Evolutionary conservation across 2,888 invertebrate species (phyloP).

Genomic region (Tortrix viridana): DNA sequence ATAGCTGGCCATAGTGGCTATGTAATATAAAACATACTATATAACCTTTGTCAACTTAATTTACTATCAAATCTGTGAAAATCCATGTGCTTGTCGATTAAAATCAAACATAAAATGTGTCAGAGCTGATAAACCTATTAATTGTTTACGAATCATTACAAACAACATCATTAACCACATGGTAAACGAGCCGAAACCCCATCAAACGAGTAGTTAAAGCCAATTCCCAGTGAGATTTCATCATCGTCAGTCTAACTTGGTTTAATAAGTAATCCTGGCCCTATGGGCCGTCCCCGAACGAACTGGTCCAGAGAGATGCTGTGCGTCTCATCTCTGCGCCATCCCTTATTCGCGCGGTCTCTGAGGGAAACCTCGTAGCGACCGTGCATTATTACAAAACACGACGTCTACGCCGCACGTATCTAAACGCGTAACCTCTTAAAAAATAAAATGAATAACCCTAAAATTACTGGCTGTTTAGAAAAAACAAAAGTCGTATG

Average conservation of each 20-base stretch:
- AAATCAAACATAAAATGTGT: background rate
- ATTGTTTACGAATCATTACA: background rate
- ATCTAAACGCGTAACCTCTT: slow-evolving; percentile 42
- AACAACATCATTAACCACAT: slow-evolving; percentile 38
- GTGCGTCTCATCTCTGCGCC: slow-evolving; percentile 68
- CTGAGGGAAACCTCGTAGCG: slow-evolving; percentile 65
- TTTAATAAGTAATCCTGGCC: slow-evolving; percentile 78
- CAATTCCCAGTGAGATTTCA: slow-evolving; percentile 83
- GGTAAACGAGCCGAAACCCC: slow-evolving; percentile 74
- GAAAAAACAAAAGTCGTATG: slow-evolving; percentile 20
- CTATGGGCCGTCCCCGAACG: slow-evolving; percentile 73
- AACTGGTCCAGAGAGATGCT: slow-evolving; percentile 73
- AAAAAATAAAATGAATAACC: slow-evolving; percentile 43
- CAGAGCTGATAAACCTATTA: background rate
- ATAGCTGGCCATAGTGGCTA: too few species aligned
- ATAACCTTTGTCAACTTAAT: too few species aligned
- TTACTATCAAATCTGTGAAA: too few species aligned
- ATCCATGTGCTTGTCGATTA: background rate
- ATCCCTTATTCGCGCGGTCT: slow-evolving; percentile 77
- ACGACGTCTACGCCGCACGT: slow-evolving; percentile 48
- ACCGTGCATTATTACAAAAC: slow-evolving; percentile 64
- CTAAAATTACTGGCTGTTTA: slow-evolving; percentile 37
- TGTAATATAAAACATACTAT: too few species aligned
- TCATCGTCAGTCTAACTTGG: slow-evolving; percentile 81
- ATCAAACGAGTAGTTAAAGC: slow-evolving; percentile 75